A percentile compares a stretch with the other conserved stretches of the same genome.
These are phyloP conservation scores for Sitta carolinensis DNA, from an alignment of 2,797 vertebrate genomes.

Conservation along the genomic window DNA sequence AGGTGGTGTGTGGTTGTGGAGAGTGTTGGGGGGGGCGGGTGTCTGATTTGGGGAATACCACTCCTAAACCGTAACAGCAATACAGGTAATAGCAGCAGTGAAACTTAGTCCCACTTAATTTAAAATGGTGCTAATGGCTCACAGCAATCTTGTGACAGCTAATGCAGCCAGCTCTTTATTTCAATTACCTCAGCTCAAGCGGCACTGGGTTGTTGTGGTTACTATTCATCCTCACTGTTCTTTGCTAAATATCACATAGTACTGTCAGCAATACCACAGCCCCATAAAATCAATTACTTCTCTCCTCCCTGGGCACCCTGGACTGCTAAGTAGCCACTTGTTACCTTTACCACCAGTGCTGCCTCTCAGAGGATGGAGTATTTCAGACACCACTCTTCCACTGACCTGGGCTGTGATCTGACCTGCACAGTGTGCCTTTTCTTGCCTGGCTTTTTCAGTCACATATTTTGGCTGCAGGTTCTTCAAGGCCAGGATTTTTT, in stretches of 20 bases:
- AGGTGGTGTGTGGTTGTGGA: accelerated
- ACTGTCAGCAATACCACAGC: background rate
- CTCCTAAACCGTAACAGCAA: background rate
- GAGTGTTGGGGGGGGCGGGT: background rate
- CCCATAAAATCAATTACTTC: background rate
- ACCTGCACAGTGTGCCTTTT: background rate
- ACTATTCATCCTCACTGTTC: background rate
- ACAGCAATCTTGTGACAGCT: background rate
- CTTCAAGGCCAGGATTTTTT: background rate
- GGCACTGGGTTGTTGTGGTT: background rate
- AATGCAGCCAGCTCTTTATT: background rate
- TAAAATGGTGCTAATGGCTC: background rate
- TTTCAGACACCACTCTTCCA: background rate
- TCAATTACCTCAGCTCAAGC: background rate
- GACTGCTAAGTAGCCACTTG: background rate
- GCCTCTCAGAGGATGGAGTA: background rate
- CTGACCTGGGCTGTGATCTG: accelerated
- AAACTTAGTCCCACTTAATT: background rate
- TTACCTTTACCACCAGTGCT: background rate
- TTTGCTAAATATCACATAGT: background rate
- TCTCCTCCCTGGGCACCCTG: background rate
- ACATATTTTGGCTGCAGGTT: background rate
- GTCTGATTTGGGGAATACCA: background rate
- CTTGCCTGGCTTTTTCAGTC: background rate
- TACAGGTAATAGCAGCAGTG: background rate